phyloP scores from a whole-genome alignment of 2,888 invertebrate species.

The Entomobrya proxima region DNA sequence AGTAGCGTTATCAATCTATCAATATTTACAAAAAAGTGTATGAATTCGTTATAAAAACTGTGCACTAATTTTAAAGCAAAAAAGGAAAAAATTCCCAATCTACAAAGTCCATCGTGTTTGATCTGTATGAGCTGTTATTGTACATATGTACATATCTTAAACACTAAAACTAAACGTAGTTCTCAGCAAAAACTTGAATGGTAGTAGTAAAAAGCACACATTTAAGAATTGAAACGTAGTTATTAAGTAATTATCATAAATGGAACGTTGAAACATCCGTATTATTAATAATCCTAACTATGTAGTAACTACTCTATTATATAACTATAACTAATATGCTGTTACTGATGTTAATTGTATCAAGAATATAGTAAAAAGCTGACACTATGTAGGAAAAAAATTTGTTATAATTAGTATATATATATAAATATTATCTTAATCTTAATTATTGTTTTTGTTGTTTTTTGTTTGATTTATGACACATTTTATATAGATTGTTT shows the following conservation, averaged over 20 bases:
- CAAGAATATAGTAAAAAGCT: conserved; percentile 1
- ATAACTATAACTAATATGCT: conserved; percentile 12
- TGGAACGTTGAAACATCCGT: conserved; percentile 50
- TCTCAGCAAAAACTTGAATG: conserved; percentile 36
- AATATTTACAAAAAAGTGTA: neutral
- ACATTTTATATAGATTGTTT: conserved; percentile 43
- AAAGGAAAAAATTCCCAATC: conserved; percentile 12
- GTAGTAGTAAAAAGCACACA: conserved; percentile 35
- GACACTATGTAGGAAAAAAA: conserved; percentile 27
- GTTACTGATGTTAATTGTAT: conserved; percentile 11
- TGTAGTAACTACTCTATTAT: conserved; percentile 39
- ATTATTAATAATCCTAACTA: conserved; percentile 48
- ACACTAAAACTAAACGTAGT: conserved; percentile 36
- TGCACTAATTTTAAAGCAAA: conserved; percentile 60
- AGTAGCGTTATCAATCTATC: conserved; percentile 54
- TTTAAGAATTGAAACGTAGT: conserved; percentile 34
- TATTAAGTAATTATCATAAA: neutral
- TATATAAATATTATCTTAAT: neutral
- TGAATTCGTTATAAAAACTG: conserved; percentile 43
- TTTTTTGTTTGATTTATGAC: conserved; percentile 44
- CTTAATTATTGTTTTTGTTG: conserved; percentile 11
- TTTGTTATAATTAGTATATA: conserved; percentile 8
- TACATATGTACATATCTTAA: conserved; percentile 67
- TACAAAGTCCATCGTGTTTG: conserved; percentile 66
- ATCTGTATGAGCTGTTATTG: conserved; percentile 66